These are phyloP conservation scores for Hydraecia micacea DNA, from an alignment of 2,888 invertebrate genomes.

Conservation along the genomic window DNA sequence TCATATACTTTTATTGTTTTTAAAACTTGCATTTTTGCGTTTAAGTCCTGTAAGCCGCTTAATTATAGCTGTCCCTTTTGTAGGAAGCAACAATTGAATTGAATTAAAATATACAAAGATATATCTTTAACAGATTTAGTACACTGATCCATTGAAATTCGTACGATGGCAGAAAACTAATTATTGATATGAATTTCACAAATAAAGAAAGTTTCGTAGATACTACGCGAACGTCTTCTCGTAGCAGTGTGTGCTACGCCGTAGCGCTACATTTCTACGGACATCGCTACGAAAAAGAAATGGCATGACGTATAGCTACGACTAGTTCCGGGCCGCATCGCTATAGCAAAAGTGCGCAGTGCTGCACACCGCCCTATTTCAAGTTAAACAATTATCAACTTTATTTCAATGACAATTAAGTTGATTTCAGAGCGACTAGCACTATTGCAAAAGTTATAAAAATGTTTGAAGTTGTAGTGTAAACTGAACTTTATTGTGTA, in stretches of 20 bases:
- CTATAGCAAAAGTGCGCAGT: too few relatives aligned
- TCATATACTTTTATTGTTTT: too few relatives aligned
- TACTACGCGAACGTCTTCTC: neutral
- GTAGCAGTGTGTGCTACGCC: conserved; percentile 32
- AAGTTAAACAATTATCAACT: too few relatives aligned
- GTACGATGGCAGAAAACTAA: neutral
- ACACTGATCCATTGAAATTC: neutral
- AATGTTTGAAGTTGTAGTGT: too few relatives aligned
- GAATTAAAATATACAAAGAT: neutral
- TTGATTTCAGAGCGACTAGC: too few relatives aligned
- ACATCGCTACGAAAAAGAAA: conserved; percentile 29
- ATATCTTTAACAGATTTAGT: neutral
- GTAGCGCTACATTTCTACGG: conserved; percentile 15
- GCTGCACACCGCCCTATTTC: too few relatives aligned
- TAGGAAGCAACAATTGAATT: neutral
- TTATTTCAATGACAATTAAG: too few relatives aligned
- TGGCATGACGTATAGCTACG: conserved; percentile 1
- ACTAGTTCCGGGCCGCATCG: neutral
- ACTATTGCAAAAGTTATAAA: too few relatives aligned
- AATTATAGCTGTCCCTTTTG: neutral
- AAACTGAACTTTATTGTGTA: too few relatives aligned
- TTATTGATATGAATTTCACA: too few relatives aligned
- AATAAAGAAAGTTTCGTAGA: conserved; percentile 10
- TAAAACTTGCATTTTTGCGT: too few relatives aligned
- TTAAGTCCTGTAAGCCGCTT: too few relatives aligned